These are phyloP conservation scores for Xenopus tropicalis DNA, from an alignment of 2,113 vertebrate species.

Conservation along the genomic window DNA sequence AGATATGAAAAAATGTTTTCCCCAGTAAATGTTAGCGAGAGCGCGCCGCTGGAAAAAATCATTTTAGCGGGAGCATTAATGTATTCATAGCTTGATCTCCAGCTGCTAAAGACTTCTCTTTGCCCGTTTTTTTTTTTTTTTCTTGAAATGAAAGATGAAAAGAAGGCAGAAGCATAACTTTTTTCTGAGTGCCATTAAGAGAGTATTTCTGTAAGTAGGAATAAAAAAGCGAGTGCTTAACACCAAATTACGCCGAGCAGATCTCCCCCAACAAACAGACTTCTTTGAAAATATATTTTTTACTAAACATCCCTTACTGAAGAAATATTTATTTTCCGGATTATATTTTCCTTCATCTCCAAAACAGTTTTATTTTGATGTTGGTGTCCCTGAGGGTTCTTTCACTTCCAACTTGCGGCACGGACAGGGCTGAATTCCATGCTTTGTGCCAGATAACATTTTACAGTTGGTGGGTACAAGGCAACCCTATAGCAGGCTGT, in stretches of 20 bases:
- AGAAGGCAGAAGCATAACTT: background rate
- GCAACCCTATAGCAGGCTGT: too few species aligned
- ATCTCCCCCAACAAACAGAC: too few species aligned
- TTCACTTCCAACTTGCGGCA: too few species aligned
- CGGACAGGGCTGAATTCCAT: too few species aligned
- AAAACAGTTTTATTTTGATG: too few species aligned
- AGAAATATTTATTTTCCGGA: too few species aligned
- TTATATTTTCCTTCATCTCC: too few species aligned
- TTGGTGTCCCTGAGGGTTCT: too few species aligned
- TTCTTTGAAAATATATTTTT: too few species aligned
- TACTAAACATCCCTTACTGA: too few species aligned
- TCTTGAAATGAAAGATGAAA: background rate
- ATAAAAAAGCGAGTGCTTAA: background rate
- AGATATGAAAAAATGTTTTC: background rate
- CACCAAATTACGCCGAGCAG: background rate
- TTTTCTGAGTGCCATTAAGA: background rate
- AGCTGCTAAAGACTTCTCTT: background rate
- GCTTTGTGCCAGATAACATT: too few species aligned
- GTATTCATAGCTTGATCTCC: background rate
- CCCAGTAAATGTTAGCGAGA: background rate
- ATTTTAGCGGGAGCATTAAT: background rate
- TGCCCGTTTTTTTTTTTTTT: background rate
- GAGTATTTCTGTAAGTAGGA: background rate
- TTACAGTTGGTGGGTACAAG: too few species aligned
- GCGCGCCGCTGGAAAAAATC: background rate